These are phyloP conservation scores for Toxotes lorentzi DNA, from an alignment of 2,797 vertebrate species.

Conservation along the genomic window DNA sequence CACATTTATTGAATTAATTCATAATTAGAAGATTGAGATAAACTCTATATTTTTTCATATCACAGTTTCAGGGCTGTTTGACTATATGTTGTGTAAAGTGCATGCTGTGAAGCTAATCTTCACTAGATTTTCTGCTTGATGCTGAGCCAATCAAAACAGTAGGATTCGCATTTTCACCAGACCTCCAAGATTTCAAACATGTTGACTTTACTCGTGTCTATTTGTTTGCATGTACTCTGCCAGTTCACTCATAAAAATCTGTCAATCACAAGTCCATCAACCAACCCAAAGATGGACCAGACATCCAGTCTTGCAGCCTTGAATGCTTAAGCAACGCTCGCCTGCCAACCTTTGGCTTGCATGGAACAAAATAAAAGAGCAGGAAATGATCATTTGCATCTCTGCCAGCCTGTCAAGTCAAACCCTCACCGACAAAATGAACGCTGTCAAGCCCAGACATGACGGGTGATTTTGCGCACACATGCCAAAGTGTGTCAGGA, in stretches of 20 bases:
- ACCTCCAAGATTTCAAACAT: conserved; percentile 42
- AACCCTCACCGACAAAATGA: conserved; percentile 82
- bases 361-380: conserved; percentile 67
- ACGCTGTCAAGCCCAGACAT: conserved; percentile 76
- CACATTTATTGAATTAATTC: conserved; percentile 61
- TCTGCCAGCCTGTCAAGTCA: conserved; percentile 83
- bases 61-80: not conserved
- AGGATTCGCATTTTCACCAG: conserved; percentile 36
- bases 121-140: conserved; percentile 13
- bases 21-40: conserved; percentile 45
- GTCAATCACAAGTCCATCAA: conserved; percentile 56
- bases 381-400: conserved; percentile 87
- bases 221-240: conserved; percentile 59
- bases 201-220: conserved; percentile 46
- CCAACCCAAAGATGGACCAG: conserved; percentile 17
- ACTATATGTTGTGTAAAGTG: not conserved
- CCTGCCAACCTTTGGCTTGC: conserved; percentile 80
- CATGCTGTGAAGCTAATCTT: conserved; percentile 1
- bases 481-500: conserved; percentile 81
- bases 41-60: not conserved
- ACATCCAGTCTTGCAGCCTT: conserved; percentile 23
- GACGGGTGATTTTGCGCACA: conserved; percentile 67
- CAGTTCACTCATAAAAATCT: conserved; percentile 52
- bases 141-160: conserved; percentile 36
- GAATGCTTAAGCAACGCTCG: conserved; percentile 57